phyloP scores from a whole-genome alignment of 2,797 vertebrate species.

The Enteromius unitaeniatus region DNA sequence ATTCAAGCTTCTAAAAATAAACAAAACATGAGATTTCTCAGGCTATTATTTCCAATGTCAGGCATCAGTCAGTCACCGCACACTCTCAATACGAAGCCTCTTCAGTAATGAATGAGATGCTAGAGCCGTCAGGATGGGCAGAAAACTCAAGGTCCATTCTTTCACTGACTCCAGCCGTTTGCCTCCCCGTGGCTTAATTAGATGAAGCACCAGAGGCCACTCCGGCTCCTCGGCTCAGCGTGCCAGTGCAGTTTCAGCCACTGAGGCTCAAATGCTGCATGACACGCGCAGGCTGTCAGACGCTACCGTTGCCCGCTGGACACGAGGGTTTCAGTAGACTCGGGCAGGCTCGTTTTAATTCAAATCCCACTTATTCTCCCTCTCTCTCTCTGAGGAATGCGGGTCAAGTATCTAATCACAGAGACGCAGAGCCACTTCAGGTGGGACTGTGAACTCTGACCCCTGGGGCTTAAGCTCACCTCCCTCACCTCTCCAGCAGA shows the following conservation, averaged over 20 bases:
- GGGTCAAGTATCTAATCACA: constrained; percentile 55
- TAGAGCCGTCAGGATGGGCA: not conserved
- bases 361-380: not conserved
- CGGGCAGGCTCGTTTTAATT: not conserved
- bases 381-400: constrained; percentile 17
- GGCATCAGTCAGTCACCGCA: not conserved
- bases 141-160: constrained; percentile 24
- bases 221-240: constrained; percentile 16
- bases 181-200: constrained; percentile 49
- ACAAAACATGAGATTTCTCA: not conserved
- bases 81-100: not conserved
- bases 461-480: constrained; percentile 44
- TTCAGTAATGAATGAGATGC: constrained; percentile 28
- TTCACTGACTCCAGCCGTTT: not conserved
- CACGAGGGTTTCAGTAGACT: not conserved
- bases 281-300: constrained; percentile 1
- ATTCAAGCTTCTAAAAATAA: not conserved
- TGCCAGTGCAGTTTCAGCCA: constrained; percentile 2
- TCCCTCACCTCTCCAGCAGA: constrained; percentile 23
- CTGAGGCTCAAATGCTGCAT: constrained; percentile 6
- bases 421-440: constrained; percentile 45
- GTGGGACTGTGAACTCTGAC: constrained; percentile 48
- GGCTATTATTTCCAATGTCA: not conserved
- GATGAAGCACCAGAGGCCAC: constrained; percentile 45
- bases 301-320: constrained; percentile 1